Base-by-base conservation (phyloP, 2,113 vertebrate genomes). In the Sorex araneus region DNA sequence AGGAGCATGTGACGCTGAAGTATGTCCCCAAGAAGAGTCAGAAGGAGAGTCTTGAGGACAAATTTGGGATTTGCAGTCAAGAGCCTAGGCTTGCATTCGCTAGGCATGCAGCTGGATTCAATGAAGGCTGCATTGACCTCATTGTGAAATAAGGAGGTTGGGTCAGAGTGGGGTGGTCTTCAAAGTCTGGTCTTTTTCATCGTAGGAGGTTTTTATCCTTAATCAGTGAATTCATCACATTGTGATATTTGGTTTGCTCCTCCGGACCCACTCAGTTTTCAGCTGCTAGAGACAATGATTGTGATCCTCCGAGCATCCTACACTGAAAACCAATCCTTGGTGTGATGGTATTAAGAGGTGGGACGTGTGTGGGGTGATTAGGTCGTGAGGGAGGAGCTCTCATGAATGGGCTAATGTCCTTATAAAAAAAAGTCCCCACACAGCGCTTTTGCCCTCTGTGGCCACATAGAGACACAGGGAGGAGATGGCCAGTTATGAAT, bases 1-100 rank as follows among this genome's bases (percentile, higher is more conserved):
- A 95, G 95, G 81, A 95, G 94, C 91, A 76, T 84, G 69, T 81
- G 91, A 70, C 80, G 54, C n/a, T 69, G 63, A 84, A 66, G 93
- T 50, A 21, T 4, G 77, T 87, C 82, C 3, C 1, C 1, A 2
- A 27, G 90, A 91, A 90, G 96, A 97, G 32, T 94, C 91, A 92
- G 93, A 80, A 96, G 85, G 83, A 67, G 93, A 16, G 82, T 83
- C 92, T 76, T 90, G 67, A 36, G 71, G 96, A 92, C 32, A 91
- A 95, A 95, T 54, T 50, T 83, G 71, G 23, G 47, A 57, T 57
- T 73, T 21, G 67, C n/a, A 30, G 1, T 43, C 60, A 23, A 19
- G 27, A 21, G 18, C 27, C 34, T n/a, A 15, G 27, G 16, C 54
- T 54, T 16, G 54, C 50, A n/a, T 15, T 21, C 60, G 78, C 34